Evolutionary conservation across 2,797 vertebrate genomes (phyloP).

Genomic region (Hoplostethus atlanticus): DNA sequence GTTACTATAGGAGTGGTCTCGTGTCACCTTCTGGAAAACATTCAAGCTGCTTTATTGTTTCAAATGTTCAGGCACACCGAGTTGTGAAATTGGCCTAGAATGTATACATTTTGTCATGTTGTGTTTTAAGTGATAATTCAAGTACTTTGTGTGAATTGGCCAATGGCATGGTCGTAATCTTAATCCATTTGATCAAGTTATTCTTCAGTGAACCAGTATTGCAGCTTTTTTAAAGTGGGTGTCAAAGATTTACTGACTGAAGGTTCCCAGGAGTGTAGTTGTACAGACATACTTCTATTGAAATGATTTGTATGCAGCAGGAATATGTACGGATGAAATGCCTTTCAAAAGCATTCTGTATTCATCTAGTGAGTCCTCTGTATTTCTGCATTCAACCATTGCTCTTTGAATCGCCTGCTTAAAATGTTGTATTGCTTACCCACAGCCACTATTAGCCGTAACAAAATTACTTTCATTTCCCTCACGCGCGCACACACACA

Average conservation of each 20-base stretch:
- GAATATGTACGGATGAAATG: conserved; percentile 65
- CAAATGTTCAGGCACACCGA: not conserved
- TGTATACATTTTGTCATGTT: not conserved
- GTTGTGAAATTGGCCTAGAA: conserved; percentile 8
- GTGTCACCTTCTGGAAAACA: conserved; percentile 20
- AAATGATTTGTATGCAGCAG: conserved; percentile 73
- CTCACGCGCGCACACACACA: conserved; percentile 27
- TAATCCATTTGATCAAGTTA: conserved; percentile 39
- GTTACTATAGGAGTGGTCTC: conserved; percentile 26
- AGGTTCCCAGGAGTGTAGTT: conserved; percentile 52
- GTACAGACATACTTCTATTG: conserved; percentile 55
- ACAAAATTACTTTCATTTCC: conserved; percentile 64
- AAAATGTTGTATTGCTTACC: conserved; percentile 67
- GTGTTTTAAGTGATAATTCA: not conserved
- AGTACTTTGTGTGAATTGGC: conserved; percentile 6
- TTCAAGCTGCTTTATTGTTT: not conserved
- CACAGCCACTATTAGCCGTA: conserved; percentile 54
- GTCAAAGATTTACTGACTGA: conserved; percentile 58
- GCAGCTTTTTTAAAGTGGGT: conserved; percentile 40
- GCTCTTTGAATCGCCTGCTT: conserved; percentile 62
- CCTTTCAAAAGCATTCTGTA: conserved; percentile 71
- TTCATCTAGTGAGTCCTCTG: conserved; percentile 67
- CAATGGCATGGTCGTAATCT: conserved; percentile 19
- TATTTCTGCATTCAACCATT: conserved; percentile 67
- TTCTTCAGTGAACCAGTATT: conserved; percentile 36